Evolutionary conservation across 2,113 vertebrate species (phyloP), one percentile per base, ranked within the genome.

Genomic region (Physeter macrocephalus): DNA sequence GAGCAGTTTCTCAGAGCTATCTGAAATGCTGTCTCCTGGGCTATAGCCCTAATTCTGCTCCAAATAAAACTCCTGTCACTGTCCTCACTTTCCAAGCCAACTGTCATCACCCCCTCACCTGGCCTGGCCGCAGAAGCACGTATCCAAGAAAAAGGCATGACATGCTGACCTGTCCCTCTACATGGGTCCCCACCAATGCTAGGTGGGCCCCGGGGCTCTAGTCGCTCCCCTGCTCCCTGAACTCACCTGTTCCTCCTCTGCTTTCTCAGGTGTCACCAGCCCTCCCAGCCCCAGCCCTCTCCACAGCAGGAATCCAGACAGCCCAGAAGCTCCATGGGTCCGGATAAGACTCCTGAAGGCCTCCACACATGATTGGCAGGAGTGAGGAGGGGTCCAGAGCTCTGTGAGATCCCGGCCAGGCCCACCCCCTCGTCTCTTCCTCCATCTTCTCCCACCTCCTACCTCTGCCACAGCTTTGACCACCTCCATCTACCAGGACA

Each of bases 351-450:
- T 15, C 43, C 57, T 29, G 17, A 10, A 1, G 21, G 49, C 25
- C 39, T 66, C 49, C 27, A 20, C 69, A 39, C 49, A 17, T n/a
- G 3, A 3, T 0, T 29, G 8, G 49, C 13, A 39, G 34, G 39
- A 61, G 6, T 4, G 34, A 85, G 34, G 31, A 5, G 39, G 20
- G 36, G 31, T 9, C 21, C 1, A 0, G 90, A 61, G 41, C 17
- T 72, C 21, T 29, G 21, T 8, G 15, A 25, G 71, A 11, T 34
- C 82, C 14, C 1, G 14, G 46, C 71, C 82, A 43, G 62, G 29
- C n/a, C 29, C 57, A 46, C 43, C 0, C 0, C 29, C n/a, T n/a
- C 21, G 2, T 23, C 27, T 34, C 0, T 29, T n/a, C 31, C 3
- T 2, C 34, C 39, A 13, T 8, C 13, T 21, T 43, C 7, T 10